Evolutionary conservation across 2,888 invertebrate genomes (phyloP), one percentile per base, ranked within the genome.

Genomic region (Drosophila anceps): DNA sequence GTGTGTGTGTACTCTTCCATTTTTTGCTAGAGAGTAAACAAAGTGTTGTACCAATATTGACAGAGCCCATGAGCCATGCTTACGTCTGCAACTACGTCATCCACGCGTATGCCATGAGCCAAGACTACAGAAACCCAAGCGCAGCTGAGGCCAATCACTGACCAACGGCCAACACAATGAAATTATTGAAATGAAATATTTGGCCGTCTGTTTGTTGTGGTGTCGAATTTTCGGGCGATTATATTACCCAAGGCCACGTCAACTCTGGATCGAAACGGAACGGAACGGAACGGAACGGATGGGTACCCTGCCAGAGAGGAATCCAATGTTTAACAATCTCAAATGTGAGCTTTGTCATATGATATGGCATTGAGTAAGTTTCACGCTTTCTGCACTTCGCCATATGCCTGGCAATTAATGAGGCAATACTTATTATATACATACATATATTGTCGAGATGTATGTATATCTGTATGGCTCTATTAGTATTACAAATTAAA

Each of bases 21-120:
- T 61, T 62, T 65, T 54, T 63, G 71, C 51, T 55, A 50, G 65
- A 65, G 71, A 62, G 84, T 72, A 82, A 84, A 89, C 88, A 88
- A 74, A 69, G 87, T 81, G 83, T 85, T 86, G 70, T 75, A 65
- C 85, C 71, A 88, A 86, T 86, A 88, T 86, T 86, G 63, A 83
- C 85, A 64, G 41, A 83, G 70, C 83, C 88, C 85, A 80, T 66
- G 74, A 74, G 75, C 81, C 58, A 48, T 68, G 82, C 69, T 65
- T 75, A 71, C 81, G 83, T 76, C 66, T 58, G 57, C 61, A 54
- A 59, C 80, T 71, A 79, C 78, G 79, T 79, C 79, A 78, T 75
- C 65, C 41, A 39, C 39, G 66, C 39, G 37, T n/a, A 37, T 58
- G 35, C 50, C 43, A n/a, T 27, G 18, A 18, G 33, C 55, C 55